A percentile compares a stretch with the other conserved stretches of the same genome.
phyloP scores from a whole-genome alignment of 2,113 vertebrate genomes.

The Labeo rohita region DNA sequence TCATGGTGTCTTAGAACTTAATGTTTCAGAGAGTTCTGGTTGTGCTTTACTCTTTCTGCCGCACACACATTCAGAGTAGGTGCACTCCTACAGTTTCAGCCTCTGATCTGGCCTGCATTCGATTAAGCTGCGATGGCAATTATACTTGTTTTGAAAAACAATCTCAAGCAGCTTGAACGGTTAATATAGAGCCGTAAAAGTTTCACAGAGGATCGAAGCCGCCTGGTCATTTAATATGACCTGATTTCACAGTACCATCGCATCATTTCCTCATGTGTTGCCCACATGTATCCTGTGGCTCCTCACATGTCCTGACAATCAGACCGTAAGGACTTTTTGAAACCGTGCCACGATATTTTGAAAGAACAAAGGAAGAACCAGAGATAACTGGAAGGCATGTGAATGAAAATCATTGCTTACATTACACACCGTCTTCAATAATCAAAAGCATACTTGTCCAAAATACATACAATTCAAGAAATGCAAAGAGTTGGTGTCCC shows the following conservation, averaged over 20 bases:
- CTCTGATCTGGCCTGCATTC: slow-evolving; percentile 66
- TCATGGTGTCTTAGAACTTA: neutral
- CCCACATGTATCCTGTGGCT: slow-evolving; percentile 68
- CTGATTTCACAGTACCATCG: slow-evolving; percentile 35
- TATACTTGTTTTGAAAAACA: slow-evolving; percentile 69
- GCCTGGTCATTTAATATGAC: slow-evolving; percentile 63
- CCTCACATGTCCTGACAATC: slow-evolving; percentile 60
- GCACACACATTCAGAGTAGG: slow-evolving; percentile 60
- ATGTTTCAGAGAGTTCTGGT: slow-evolving; percentile 3
- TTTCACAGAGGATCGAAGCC: slow-evolving; percentile 53
- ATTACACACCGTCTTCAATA: slow-evolving; percentile 50
- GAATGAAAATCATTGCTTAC: slow-evolving; percentile 51
- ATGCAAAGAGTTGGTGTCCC: neutral
- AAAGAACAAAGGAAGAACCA: slow-evolving; percentile 33
- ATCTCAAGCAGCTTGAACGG: slow-evolving; percentile 58
- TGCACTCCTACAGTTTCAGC: slow-evolving; percentile 56
- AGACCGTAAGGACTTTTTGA: slow-evolving; percentile 45
- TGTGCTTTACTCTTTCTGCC: neutral
- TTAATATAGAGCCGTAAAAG: slow-evolving; percentile 55
- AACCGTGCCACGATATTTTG: slow-evolving; percentile 27
- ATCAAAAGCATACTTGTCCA: slow-evolving; percentile 42
- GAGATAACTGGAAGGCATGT: slow-evolving; percentile 40
- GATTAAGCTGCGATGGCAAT: slow-evolving; percentile 71
- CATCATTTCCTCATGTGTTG: slow-evolving; percentile 62
- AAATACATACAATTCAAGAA: neutral